Conservation (phyloP, 1,140 invertebrate genomes). For the Meloidogyne exigua region DNA sequence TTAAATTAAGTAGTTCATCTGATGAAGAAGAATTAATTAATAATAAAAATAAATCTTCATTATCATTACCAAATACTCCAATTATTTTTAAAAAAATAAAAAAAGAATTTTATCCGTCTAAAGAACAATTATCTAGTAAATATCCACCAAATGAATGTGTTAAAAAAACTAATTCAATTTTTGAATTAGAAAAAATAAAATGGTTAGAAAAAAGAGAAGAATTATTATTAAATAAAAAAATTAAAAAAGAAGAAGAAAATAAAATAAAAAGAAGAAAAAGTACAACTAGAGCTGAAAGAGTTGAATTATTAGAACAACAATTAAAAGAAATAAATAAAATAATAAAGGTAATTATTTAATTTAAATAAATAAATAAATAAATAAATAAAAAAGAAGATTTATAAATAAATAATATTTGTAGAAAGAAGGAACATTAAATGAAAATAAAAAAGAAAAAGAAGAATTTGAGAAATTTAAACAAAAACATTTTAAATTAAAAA, state of each 20-base stretch:
- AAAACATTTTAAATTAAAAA: not conserved
- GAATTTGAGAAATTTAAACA: conserved; percentile 2
- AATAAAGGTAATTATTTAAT: not conserved
- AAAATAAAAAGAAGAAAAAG: not conserved
- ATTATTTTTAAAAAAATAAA: not conserved
- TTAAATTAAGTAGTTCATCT: conserved; percentile 7
- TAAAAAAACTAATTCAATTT: not conserved
- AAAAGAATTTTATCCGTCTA: not conserved
- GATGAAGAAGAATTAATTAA: not conserved
- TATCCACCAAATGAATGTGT: conserved; percentile 9
- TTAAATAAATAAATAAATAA: not conserved
- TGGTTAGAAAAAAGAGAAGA: not conserved
- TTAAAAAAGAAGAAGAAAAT: not conserved
- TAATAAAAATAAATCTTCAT: not conserved
- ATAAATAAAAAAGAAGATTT: no score
- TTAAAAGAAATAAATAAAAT: conserved; percentile 3
- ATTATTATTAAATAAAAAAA: not conserved
- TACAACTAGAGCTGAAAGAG: not conserved
- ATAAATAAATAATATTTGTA: not conserved
- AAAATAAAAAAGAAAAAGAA: not conserved
- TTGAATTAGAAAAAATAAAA: not conserved
- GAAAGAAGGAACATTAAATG: not conserved
- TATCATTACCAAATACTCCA: not conserved
- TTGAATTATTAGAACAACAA: conserved; percentile 1
- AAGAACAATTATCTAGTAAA: conserved; percentile 1